Evolutionary conservation across 1,140 invertebrate genomes (phyloP).

Genomic region (Nomia melanderi): DNA sequence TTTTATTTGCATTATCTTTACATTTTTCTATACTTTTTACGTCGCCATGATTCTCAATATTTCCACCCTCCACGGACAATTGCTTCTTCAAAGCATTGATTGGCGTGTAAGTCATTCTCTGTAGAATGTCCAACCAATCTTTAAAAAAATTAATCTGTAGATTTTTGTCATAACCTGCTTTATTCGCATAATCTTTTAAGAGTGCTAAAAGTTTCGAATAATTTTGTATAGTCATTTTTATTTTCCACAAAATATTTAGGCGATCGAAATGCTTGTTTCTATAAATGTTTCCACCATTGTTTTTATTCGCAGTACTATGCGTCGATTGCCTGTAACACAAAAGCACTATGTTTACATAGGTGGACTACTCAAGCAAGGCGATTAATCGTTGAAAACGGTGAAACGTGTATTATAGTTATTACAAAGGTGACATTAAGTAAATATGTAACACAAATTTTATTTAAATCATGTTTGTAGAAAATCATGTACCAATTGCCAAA

Average conservation of each 20-base stretch:
- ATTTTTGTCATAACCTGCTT: conserved; percentile 79
- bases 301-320: conserved; percentile 62
- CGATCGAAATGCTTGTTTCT: conserved; percentile 64
- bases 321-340: conserved; percentile 62
- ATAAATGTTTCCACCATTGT: conserved; percentile 66
- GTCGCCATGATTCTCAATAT: neutral
- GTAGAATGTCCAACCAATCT: conserved; percentile 80
- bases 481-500: too few relatives aligned
- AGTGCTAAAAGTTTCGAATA: conserved; percentile 81
- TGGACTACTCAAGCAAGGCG: too few relatives aligned
- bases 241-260: conserved; percentile 56
- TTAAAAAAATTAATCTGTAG: conserved; percentile 80
- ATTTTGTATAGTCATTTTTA: conserved; percentile 79
- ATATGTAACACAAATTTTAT: too few relatives aligned
- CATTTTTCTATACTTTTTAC: neutral
- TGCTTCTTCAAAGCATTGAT: conserved; percentile 74
- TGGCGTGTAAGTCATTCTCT: conserved; percentile 76
- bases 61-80: conserved; percentile 65
- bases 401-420: too few relatives aligned
- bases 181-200: conserved; percentile 79
- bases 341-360: neutral
- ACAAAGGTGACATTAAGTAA: too few relatives aligned
- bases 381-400: too few relatives aligned
- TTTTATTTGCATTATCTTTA: neutral
- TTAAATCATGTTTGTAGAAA: too few relatives aligned